These are phyloP conservation scores for Tanypteryx hageni DNA, from an alignment of 2,888 invertebrate species.

Conservation along the genomic window DNA sequence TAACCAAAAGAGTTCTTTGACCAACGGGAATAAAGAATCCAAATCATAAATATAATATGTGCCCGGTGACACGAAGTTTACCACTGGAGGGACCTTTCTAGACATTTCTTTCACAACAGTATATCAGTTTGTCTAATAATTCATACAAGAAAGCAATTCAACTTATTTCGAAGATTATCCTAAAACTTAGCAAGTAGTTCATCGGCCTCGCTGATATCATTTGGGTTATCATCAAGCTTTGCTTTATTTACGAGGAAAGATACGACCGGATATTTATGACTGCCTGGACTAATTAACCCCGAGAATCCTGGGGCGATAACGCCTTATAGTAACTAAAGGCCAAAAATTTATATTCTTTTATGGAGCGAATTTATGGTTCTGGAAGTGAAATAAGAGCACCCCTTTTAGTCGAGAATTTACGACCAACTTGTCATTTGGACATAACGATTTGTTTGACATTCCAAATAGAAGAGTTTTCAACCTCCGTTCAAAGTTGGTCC, in stretches of 20 bases:
- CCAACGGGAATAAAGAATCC: not conserved
- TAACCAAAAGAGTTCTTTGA: not conserved
- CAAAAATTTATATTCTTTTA: conserved; percentile 21
- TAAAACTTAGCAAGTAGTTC: conserved; percentile 19
- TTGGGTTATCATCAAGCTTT: conserved; percentile 5
- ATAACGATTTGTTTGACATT: conserved; percentile 63
- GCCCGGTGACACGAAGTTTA: not conserved
- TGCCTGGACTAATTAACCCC: conserved; percentile 47
- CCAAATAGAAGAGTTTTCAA: conserved; percentile 11
- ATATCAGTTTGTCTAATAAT: not conserved
- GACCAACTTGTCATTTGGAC: conserved; percentile 57
- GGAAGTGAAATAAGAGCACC: conserved; percentile 40
- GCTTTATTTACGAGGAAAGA: conserved; percentile 48
- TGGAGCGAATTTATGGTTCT: conserved; percentile 49
- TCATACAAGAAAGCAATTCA: conserved; percentile 10
- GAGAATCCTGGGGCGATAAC: not conserved
- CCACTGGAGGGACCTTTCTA: not conserved
- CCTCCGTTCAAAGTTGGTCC: not conserved
- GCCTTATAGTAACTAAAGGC: conserved; percentile 5
- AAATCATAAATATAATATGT: not conserved
- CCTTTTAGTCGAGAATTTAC: conserved; percentile 42
- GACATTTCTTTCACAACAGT: not conserved
- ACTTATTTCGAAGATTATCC: conserved; percentile 22
- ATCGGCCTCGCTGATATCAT: conserved; percentile 34
- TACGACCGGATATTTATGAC: conserved; percentile 43